These are phyloP conservation scores for Notothenia coriiceps DNA, from an alignment of 2,113 vertebrate genomes.

Conservation along the genomic window DNA sequence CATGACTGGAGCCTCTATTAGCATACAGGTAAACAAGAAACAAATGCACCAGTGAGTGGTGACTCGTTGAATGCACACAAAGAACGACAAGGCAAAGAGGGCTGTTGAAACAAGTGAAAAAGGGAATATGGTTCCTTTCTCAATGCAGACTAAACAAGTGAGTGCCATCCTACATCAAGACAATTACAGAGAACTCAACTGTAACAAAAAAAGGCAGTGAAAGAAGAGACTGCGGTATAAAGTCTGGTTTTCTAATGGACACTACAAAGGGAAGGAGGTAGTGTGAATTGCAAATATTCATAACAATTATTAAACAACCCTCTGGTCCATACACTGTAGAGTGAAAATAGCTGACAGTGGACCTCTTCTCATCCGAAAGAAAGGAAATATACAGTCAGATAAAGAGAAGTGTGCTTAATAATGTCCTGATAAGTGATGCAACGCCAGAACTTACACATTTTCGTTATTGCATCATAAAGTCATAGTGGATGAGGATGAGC, in stretches of 20 bases:
- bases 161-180: not conserved
- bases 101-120: not conserved
- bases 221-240: not conserved
- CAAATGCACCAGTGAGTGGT: not conserved
- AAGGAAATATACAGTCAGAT: not conserved
- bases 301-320: not conserved
- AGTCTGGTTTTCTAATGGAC: slow-evolving; percentile 1
- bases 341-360: slow-evolving; percentile 21
- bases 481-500: slow-evolving; percentile 10
- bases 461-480: slow-evolving; percentile 26
- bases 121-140: not conserved
- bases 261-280: not conserved
- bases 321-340: not conserved
- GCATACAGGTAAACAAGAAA: slow-evolving; percentile 9
- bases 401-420: not conserved
- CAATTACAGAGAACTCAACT: not conserved
- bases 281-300: not conserved
- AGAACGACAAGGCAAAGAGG: not conserved
- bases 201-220: not conserved
- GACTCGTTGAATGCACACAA: not conserved
- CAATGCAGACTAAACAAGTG: not conserved
- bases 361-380: too few relatives aligned
- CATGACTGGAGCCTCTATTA: slow-evolving; percentile 8
- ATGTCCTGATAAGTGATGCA: not conserved
- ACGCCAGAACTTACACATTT: not conserved